Conservation (phyloP, 2,797 vertebrate genomes). For the Scolopax bukidnonensis region DNA sequence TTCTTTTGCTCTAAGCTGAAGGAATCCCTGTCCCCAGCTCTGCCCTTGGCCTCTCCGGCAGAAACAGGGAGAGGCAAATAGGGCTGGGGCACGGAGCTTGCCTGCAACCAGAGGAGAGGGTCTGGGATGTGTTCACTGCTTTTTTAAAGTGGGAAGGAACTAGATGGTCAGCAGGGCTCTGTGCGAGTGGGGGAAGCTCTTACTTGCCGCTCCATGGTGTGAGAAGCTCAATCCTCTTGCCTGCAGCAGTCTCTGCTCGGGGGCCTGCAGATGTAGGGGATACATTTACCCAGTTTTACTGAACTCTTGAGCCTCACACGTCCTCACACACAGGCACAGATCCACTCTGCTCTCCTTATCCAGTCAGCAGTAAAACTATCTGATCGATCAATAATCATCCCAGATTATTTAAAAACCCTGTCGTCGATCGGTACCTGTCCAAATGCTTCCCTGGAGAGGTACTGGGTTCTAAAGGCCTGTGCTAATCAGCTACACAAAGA, state of each 20-base stretch:
- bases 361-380: background rate
- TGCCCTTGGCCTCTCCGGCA: background rate
- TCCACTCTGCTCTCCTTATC: background rate
- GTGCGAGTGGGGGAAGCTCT: background rate
- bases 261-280: background rate
- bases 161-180: background rate
- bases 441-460: background rate
- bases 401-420: background rate
- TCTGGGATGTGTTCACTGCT: background rate
- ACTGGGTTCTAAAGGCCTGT: background rate
- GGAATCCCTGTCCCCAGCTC: background rate
- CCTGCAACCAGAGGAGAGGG: background rate
- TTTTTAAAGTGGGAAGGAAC: background rate
- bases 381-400: background rate
- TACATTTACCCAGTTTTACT: background rate
- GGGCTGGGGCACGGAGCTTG: background rate
- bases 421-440: background rate
- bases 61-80: background rate
- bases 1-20: background rate
- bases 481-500: conserved; percentile 1
- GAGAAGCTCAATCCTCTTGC: accelerated
- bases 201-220: background rate
- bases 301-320: background rate
- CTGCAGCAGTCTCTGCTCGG: background rate
- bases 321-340: background rate